phyloP scores from a whole-genome alignment of 2,113 vertebrate genomes.

The Marmota flaviventris region DNA sequence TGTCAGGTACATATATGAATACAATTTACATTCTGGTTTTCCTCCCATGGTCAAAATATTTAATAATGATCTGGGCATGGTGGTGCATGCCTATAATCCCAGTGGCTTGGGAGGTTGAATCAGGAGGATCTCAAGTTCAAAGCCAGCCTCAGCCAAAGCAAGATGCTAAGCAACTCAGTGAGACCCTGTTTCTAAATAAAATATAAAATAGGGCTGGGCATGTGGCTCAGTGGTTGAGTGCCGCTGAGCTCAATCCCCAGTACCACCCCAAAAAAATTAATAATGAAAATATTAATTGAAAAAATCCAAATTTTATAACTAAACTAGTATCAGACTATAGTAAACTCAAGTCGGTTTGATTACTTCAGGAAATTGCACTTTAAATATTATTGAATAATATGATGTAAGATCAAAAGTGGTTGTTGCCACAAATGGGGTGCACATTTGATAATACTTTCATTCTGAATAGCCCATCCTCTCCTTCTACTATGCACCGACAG shows the following conservation, averaged over 20 bases:
- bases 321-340: not conserved
- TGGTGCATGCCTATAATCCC: no score
- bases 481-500: not conserved
- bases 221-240: no score
- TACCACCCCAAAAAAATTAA: no score
- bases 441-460: not conserved
- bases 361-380: not conserved
- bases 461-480: not conserved
- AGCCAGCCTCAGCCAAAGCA: no score
- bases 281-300: not conserved
- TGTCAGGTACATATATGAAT: not conserved
- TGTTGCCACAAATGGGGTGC: not conserved
- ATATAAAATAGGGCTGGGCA: no score
- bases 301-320: slow-evolving; percentile 11
- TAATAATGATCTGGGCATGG: not conserved
- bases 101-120: no score
- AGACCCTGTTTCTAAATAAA: no score
- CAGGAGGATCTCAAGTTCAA: no score
- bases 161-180: no score
- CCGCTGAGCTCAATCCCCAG: no score
- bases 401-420: not conserved
- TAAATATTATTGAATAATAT: not conserved
- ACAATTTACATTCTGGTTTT: not conserved
- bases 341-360: not conserved
- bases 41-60: not conserved